phyloP scores from a whole-genome alignment of 2,113 vertebrate genomes.

The Equus przewalskii region DNA sequence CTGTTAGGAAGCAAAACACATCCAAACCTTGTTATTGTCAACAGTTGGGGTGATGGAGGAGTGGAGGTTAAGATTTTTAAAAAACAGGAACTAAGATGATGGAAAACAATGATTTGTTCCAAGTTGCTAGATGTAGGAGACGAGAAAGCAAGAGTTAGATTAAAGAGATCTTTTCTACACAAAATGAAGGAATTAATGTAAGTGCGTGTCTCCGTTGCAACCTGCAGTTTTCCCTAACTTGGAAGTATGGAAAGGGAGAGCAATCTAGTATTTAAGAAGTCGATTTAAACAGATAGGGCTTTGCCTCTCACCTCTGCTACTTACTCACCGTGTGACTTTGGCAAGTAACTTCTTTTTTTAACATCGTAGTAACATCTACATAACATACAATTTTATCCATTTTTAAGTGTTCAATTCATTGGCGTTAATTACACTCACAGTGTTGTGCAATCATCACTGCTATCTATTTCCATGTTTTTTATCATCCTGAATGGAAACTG shows the following conservation, averaged over 20 bases:
- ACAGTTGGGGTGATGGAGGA: not conserved
- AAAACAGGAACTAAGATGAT: not conserved
- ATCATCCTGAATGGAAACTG: not conserved
- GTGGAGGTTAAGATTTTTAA: not conserved
- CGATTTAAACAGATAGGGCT: not conserved
- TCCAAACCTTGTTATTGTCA: not conserved
- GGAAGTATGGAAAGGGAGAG: not conserved
- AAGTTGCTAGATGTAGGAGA: not conserved
- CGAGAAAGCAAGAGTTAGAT: not conserved
- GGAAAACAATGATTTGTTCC: slow-evolving; percentile 9
- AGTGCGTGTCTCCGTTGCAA: not conserved
- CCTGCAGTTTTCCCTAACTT: not conserved
- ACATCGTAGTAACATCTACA: not conserved
- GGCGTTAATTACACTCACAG: not conserved
- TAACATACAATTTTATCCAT: not conserved
- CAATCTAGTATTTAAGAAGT: not conserved
- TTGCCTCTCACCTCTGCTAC: not conserved
- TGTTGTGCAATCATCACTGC: not conserved
- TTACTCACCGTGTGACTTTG: not conserved
- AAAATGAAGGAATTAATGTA: slow-evolving; percentile 19
- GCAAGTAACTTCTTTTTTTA: not conserved
- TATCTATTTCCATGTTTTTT: not conserved
- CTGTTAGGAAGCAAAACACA: not conserved
- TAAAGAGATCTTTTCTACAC: not conserved
- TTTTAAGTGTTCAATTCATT: not conserved